These are phyloP conservation scores for Xylota segnis DNA, from an alignment of 2,888 invertebrate genomes.

Conservation along the genomic window DNA sequence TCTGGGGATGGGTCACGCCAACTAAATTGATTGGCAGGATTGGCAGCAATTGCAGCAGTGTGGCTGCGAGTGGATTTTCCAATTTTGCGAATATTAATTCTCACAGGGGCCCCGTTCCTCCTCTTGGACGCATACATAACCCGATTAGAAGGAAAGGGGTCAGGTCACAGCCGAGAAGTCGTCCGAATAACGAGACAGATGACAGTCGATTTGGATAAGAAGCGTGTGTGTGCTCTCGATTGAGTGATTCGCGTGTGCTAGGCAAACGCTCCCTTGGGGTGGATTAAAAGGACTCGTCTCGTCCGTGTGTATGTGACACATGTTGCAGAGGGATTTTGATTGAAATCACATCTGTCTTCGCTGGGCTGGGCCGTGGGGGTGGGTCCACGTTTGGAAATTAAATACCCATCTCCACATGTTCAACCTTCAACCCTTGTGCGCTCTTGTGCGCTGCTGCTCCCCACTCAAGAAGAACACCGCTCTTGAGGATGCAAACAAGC, in stretches of 20 bases:
- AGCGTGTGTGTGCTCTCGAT: slow-evolving; percentile 34
- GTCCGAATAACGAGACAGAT: slow-evolving; percentile 67
- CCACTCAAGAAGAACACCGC: neutral
- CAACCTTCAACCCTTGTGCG: slow-evolving; percentile 22
- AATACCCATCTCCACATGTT: neutral
- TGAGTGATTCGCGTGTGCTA: slow-evolving; percentile 66
- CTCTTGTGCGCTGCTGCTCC: slow-evolving; percentile 15
- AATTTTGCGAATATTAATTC: slow-evolving; percentile 76
- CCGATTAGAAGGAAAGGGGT: slow-evolving; percentile 74
- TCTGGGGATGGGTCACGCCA: slow-evolving; percentile 61
- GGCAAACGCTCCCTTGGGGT: slow-evolving; percentile 71
- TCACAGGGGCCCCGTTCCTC: slow-evolving; percentile 18
- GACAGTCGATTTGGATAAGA: slow-evolving; percentile 65
- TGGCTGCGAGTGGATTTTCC: slow-evolving; percentile 55
- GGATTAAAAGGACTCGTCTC: slow-evolving; percentile 54
- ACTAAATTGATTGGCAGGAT: slow-evolving; percentile 70
- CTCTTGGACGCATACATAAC: slow-evolving; percentile 44
- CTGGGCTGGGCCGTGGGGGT: no score
- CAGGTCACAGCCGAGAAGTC: slow-evolving; percentile 71
- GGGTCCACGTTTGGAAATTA: no score
- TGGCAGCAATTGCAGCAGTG: slow-evolving; percentile 38
- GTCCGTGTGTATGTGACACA: slow-evolving; percentile 58
- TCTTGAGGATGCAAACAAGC: slow-evolving; percentile 51
- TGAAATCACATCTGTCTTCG: slow-evolving; percentile 55
- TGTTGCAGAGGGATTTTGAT: slow-evolving; percentile 67